phyloP scores from a whole-genome alignment of 2,888 invertebrate genomes.

The Octodonta nipae region DNA sequence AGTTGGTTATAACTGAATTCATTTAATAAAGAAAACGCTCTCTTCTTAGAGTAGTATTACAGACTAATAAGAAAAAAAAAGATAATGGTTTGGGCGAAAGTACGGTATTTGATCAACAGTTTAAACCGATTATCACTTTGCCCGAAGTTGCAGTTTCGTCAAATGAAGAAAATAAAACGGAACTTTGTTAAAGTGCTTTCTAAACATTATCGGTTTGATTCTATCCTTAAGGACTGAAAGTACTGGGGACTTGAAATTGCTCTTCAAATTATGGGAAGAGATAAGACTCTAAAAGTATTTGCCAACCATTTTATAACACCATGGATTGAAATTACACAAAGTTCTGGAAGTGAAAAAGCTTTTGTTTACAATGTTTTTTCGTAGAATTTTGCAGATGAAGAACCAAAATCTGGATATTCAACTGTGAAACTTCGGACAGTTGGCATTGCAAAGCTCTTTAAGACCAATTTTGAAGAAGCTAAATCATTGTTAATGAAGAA shows the following conservation, averaged over 20 bases:
- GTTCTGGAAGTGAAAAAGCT: slow-evolving; percentile 66
- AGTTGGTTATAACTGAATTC: too few relatives aligned
- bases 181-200: slow-evolving; percentile 64
- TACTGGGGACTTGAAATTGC: slow-evolving; percentile 68
- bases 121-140: slow-evolving; percentile 60
- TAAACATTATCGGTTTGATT: slow-evolving; percentile 66
- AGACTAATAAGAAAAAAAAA: too few relatives aligned
- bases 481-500: slow-evolving; percentile 52
- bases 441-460: slow-evolving; percentile 67
- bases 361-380: slow-evolving; percentile 73
- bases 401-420: slow-evolving; percentile 59
- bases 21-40: too few relatives aligned
- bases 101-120: slow-evolving; percentile 56
- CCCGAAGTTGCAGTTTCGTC: slow-evolving; percentile 60
- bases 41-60: too few relatives aligned
- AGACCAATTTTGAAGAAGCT: slow-evolving; percentile 57
- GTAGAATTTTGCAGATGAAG: slow-evolving; percentile 74
- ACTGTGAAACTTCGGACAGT: slow-evolving; percentile 73
- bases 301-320: slow-evolving; percentile 76
- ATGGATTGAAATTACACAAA: slow-evolving; percentile 66
- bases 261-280: slow-evolving; percentile 73
- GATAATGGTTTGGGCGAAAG: slow-evolving; percentile 24
- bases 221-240: slow-evolving; percentile 67
- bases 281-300: slow-evolving; percentile 73
- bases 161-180: slow-evolving; percentile 68